phyloP scores from a whole-genome alignment of 2,797 vertebrate species.

The Coracias cyanogaster region DNA sequence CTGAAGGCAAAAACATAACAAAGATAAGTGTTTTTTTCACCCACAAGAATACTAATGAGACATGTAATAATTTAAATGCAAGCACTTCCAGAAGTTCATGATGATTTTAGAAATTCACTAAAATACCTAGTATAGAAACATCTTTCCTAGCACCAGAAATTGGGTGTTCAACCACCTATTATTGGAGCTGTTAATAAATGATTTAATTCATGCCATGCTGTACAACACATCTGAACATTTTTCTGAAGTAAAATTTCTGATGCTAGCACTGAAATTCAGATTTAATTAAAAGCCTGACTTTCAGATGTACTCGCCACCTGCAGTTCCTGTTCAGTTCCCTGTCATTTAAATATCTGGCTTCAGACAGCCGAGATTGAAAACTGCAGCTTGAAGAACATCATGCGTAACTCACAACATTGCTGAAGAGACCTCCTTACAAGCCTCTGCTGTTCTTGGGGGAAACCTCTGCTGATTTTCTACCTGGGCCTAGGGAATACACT shows the following conservation, averaged over 20 bases:
- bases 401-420: accelerated
- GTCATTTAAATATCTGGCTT: background rate
- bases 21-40: conserved; percentile 7
- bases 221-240: background rate
- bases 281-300: background rate
- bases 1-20: background rate
- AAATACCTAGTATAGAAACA: background rate
- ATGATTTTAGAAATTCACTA: background rate
- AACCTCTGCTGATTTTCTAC: background rate
- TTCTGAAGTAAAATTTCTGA: background rate
- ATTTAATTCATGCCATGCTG: background rate
- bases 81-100: background rate
- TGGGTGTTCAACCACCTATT: background rate
- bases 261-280: background rate
- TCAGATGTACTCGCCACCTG: background rate
- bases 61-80: background rate
- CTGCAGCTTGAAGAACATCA: background rate
- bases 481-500: background rate
- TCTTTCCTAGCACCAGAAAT: background rate
- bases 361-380: background rate
- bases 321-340: background rate
- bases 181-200: background rate
- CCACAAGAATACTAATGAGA: background rate
- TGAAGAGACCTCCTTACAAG: background rate
- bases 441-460: background rate